Evolutionary conservation across 2,888 invertebrate genomes (phyloP).

Genomic region (Lampropteryx suffumata): DNA sequence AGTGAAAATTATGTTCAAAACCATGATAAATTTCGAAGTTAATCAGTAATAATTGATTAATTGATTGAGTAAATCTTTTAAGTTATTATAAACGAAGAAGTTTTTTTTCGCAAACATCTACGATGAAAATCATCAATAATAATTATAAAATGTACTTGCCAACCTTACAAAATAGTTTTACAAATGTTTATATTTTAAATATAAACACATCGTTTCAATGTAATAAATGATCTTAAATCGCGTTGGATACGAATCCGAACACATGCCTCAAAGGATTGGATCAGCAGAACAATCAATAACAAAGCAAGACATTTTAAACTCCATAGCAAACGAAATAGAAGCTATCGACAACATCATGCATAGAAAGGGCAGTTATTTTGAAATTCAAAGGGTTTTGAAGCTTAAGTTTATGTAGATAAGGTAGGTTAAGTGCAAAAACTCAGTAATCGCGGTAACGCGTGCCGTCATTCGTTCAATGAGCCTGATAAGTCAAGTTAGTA

Average conservation of each 20-base stretch:
- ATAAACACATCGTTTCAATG: conserved; percentile 31
- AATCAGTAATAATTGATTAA: too few relatives aligned
- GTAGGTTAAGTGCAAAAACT: conserved; percentile 16
- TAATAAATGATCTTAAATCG: conserved; percentile 42
- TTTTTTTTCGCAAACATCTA: too few relatives aligned
- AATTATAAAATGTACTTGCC: conserved; percentile 16
- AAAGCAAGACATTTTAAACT: conserved; percentile 3
- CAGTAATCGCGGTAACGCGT: conserved; percentile 35
- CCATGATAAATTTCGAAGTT: too few relatives aligned
- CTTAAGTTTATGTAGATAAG: conserved; percentile 15
- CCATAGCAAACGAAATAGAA: neutral
- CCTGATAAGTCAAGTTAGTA: conserved; percentile 34
- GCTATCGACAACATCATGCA: conserved; percentile 35
- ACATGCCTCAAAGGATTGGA: conserved; percentile 12
- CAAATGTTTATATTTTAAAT: too few relatives aligned
- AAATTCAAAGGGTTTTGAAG: conserved; percentile 25
- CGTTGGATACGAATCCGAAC: conserved; percentile 32
- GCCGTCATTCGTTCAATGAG: conserved; percentile 48
- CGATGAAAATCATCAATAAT: neutral
- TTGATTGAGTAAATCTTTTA: conserved; percentile 15
- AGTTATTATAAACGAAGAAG: neutral
- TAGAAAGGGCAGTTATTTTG: conserved; percentile 33
- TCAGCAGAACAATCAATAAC: conserved; percentile 28
- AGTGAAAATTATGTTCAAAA: too few relatives aligned
- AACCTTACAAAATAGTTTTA: too few relatives aligned